phyloP scores from a whole-genome alignment of 2,888 invertebrate species.

The Metalampra italica region DNA sequence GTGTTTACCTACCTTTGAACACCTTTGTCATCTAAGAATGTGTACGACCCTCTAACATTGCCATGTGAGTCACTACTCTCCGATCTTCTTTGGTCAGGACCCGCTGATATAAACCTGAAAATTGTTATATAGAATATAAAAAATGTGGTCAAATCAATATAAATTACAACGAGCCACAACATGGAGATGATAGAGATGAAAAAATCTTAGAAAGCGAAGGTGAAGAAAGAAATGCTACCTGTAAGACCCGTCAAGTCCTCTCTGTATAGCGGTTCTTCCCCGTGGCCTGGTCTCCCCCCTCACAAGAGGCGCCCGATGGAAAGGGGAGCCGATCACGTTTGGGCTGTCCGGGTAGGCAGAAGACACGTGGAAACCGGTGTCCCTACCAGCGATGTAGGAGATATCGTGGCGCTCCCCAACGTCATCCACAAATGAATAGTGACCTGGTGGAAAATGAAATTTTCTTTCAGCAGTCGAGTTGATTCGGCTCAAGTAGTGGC shows the following conservation, averaged over 20 bases:
- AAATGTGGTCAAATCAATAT: too few relatives aligned
- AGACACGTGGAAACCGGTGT: slow-evolving; percentile 86
- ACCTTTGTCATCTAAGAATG: slow-evolving; percentile 88
- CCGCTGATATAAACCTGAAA: slow-evolving; percentile 83
- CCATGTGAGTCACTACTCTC: slow-evolving; percentile 86
- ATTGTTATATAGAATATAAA: too few relatives aligned
- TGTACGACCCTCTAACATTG: slow-evolving; percentile 86
- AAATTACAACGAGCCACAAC: too few relatives aligned
- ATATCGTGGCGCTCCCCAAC: slow-evolving; percentile 87
- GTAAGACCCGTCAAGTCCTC: slow-evolving; percentile 86
- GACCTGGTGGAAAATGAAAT: slow-evolving; percentile 53
- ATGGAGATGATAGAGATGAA: too few relatives aligned
- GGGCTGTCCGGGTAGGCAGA: slow-evolving; percentile 84
- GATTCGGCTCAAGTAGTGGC: background rate
- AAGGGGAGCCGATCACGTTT: slow-evolving; percentile 80
- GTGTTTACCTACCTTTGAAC: slow-evolving; percentile 76
- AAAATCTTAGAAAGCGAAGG: too few relatives aligned
- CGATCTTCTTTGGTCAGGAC: slow-evolving; percentile 86
- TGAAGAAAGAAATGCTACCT: slow-evolving; percentile 48
- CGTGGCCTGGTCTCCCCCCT: slow-evolving; percentile 81
- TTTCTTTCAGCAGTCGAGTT: background rate
- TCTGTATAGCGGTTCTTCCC: slow-evolving; percentile 84
- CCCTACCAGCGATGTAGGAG: slow-evolving; percentile 85
- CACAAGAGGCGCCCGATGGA: slow-evolving; percentile 81
- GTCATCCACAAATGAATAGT: slow-evolving; percentile 86